phyloP scores from a whole-genome alignment of 2,888 invertebrate genomes.

The Campoplex nolae region DNA sequence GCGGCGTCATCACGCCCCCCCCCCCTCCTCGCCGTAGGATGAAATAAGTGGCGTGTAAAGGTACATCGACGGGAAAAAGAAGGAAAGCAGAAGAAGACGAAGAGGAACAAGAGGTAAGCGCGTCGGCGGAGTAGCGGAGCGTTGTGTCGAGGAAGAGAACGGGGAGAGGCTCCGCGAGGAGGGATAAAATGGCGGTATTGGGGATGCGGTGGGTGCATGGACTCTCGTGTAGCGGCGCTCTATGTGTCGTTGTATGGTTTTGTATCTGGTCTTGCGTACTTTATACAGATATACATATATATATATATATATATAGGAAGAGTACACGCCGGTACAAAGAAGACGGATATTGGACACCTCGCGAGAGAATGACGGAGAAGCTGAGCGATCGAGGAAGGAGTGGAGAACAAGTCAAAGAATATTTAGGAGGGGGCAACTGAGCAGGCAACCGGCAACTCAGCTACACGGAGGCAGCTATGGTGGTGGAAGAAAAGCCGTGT shows the following conservation, averaged over 20 bases:
- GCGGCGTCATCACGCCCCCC: slow-evolving; percentile 32
- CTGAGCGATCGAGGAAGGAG: slow-evolving; percentile 42
- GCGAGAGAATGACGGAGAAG: slow-evolving; percentile 38
- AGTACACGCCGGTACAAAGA: background rate
- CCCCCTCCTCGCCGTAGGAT: background rate
- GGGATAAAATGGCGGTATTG: slow-evolving; percentile 56
- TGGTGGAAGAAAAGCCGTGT: slow-evolving; percentile 63
- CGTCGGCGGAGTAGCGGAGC: slow-evolving; percentile 60
- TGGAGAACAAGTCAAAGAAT: slow-evolving; percentile 5
- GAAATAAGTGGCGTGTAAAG: slow-evolving; percentile 26
- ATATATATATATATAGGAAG: background rate
- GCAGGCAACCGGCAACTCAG: slow-evolving; percentile 17
- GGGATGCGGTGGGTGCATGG: slow-evolving; percentile 60
- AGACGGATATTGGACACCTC: slow-evolving; percentile 7
- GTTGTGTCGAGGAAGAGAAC: slow-evolving; percentile 18
- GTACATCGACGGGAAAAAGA: background rate
- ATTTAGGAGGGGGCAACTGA: slow-evolving; percentile 3
- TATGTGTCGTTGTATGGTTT: slow-evolving; percentile 22
- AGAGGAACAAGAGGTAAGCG: slow-evolving; percentile 22
- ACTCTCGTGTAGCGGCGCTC: slow-evolving; percentile 35
- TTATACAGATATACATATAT: slow-evolving; percentile 11
- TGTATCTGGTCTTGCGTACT: slow-evolving; percentile 31
- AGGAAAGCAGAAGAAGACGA: background rate
- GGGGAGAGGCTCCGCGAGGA: slow-evolving; percentile 5
- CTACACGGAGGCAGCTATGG: slow-evolving; percentile 15